Evolutionary conservation across 2,797 vertebrate genomes (phyloP), one percentile per base, ranked within the genome.

Genomic region (Prionace glauca): DNA sequence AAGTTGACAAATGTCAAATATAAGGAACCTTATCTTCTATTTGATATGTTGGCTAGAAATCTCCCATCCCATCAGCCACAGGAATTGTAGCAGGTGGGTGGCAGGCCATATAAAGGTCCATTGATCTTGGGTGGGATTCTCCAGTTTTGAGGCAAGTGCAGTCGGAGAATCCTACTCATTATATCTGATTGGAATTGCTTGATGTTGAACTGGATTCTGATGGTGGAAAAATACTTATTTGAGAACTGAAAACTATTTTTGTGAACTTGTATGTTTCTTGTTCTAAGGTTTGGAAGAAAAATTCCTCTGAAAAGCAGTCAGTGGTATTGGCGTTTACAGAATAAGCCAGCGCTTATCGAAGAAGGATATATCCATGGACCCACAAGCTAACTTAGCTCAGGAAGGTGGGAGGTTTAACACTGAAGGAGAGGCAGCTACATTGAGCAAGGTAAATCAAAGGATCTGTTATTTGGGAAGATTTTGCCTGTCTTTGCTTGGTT

Each of bases 401-500:
- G 22, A 74, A 72, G 77, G 69, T 95, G 36, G 90, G 69, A 41
- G 32, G 2, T 20, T 24, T 69, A 69, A 69, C 36, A 29, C n/a
- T 74, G 71, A 95, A 45, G 93, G 45, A 56, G 93, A 56, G 71
- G 93, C 93, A 77, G 26, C 45, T 7, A n/a, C 93, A 77, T 95
- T 50, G 71, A 95, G 93, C 50, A 72, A 95, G 93, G 93, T 95
- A 95, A 95, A 56, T 77, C 14, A 72, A 72, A 94, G 45, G 41
- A 14, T 41, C 67, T 69, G 72, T 22, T 72, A 50, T 72, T 72
- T 50, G 22, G 56, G 1, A 65, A 32, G 56, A 62, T 24, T 22
- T 45, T 18, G 56, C 56, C 12, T 16, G 29, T n/a, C 60, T 62
- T 91, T 65, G 4, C 12, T 91, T 65, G 26, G 12, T 65, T 60